Evolutionary conservation across 2,888 invertebrate genomes (phyloP), one percentile per base, ranked within the genome.

Genomic region (Stramonita haemastoma): DNA sequence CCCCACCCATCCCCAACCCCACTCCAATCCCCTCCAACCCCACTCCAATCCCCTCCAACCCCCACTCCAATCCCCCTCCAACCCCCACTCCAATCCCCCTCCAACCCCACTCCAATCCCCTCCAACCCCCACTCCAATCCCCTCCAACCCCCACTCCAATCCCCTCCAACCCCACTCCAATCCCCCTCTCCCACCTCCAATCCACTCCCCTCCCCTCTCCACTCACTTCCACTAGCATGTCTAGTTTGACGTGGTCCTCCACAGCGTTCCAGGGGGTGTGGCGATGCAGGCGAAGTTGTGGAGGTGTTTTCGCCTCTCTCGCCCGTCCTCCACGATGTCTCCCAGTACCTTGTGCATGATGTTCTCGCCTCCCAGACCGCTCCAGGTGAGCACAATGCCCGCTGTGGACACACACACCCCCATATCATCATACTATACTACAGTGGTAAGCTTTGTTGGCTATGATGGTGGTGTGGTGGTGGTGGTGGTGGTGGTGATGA

Each of bases 351-450:
- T 15, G 26, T 87, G 87, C n/a, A 87, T 46, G 17, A 73, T 6
- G 56, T 77, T 70, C 4, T n/a, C 87, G 13, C 22, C 87, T 17
- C 77, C 22, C 34, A 29, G 87, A 56, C 87, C 87, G n/a, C 87
- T 87, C 87, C 87, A 87, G 4, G 87, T 87, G 46, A 87, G 19
- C 56, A 87, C 56, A 4, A 87, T n/a, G 26, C 87, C 87, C 70
- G n/a, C 87, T 87, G 66, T 29, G 56, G 8, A 26, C 36, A 36
- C 19, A 73, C 73, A 73, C 19, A 11, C 26, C n/a, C 22, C 73
- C n/a, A n/a, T 1, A n/a, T 4, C 26, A 17, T 22, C 66, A 66
- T 22, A 26, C 19, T 0, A 60, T 19, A 60, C 60, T 60, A 66
- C 22, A 66, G 4, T 17, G 26, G 22, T 17, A 26, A 60, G 19